phyloP scores from a whole-genome alignment of 35 echinoderm and acorn worm species.

The Heliocidaris erythrogramma region DNA sequence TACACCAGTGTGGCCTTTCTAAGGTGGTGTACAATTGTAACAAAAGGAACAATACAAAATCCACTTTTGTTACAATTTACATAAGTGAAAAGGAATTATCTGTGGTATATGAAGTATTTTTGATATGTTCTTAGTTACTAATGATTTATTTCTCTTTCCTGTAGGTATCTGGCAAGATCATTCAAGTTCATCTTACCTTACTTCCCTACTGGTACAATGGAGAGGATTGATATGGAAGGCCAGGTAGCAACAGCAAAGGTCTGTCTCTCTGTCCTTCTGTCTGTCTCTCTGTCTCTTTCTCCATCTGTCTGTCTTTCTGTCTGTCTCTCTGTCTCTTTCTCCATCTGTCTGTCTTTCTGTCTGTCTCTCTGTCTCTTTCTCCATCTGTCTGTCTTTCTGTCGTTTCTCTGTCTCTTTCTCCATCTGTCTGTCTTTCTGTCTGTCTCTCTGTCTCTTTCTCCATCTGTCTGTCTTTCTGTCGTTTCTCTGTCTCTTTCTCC shows the following conservation, averaged over 20 bases:
- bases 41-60: too few species aligned
- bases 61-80: too few species aligned
- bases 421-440: not conserved
- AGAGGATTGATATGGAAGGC: conserved; percentile 93
- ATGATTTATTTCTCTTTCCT: not conserved
- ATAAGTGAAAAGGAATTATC: not conserved
- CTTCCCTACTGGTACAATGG: conserved; percentile 98
- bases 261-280: not conserved
- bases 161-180: conserved; percentile 90
- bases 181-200: conserved; percentile 97
- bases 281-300: not conserved
- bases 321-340: too few species aligned
- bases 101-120: not conserved
- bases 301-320: too few species aligned
- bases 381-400: too few species aligned
- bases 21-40: too few species aligned
- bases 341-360: too few species aligned
- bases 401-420: conserved; percentile 16
- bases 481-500: too few species aligned
- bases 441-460: not conserved
- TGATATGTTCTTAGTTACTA: not conserved
- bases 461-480: too few species aligned
- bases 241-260: conserved; percentile 97
- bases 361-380: too few species aligned
- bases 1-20: too few species aligned